Evolutionary conservation across 2,888 invertebrate genomes (phyloP), one percentile per base, ranked within the genome.

Genomic region (Coleophora deauratella): DNA sequence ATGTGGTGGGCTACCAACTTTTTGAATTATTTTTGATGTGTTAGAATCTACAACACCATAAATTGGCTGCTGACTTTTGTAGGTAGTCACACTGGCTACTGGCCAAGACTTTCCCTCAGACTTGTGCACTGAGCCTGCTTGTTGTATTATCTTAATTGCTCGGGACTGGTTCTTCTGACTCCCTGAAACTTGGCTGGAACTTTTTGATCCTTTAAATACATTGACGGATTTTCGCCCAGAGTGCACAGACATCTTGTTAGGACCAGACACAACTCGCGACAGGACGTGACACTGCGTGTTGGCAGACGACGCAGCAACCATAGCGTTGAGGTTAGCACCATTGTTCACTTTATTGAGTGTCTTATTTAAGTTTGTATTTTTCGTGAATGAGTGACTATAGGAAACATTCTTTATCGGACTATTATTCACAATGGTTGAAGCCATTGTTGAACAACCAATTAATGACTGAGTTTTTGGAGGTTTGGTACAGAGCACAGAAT

Each of bases 81-180:
- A 82, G 40, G 80, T 72, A 28, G 46, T 31, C 1, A 78, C 72
- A 51, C 66, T 75, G 43, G 80, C 60, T 21, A 78, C 67, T 12
- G 84, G 73, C 84, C 84, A 84, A 45, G 73, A 53, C 54, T 86
- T 84, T 14, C 65, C 56, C 45, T 81, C 85, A 2, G 78, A 66
- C 65, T 85, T 85, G 51, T 72, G 71, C 42, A 65, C 57, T 42
- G 74, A 58, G 40, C 80, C 80, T 40, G 82, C 63, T 53, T 85
- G 84, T 53, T 88, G 88, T 48, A 88, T 85, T 46, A 88, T 88
- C 63, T 88, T 88, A 12, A 88, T 81, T 14, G 88, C 76, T 53
- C 87, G 84, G 0, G 84, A 79, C 47, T 82, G 81, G 59, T 69
- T 80, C 47, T 81, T 82, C 49, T 78, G 80, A 41, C 54, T 30